Base-by-base conservation (phyloP, 2,888 invertebrate genomes). In the Acronicta aceris region DNA sequence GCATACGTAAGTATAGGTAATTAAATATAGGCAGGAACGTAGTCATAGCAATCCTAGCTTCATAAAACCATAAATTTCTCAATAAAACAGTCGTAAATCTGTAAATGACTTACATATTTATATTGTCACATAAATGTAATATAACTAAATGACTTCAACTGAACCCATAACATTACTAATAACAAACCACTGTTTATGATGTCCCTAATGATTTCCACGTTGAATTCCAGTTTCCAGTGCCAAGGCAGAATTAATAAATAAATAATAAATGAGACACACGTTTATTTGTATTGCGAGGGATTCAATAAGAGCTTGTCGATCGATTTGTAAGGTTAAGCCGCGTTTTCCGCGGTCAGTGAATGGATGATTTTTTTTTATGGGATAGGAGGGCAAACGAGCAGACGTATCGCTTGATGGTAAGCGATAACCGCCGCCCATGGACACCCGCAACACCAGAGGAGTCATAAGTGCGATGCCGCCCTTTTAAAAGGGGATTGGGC, bases 11-110 rank as follows among this genome's bases (percentile, higher is more conserved):
- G 7, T 1, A 27, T 27, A 6, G 27, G 2, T 21, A 21, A 21
- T 4, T 6, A 27, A 7, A 25, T 5, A 25, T 2, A 25, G 2
- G 27, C 7, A 1, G 33, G 33, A 33, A 33, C 33, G 10, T 4
- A 33, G 5, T 41, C 33, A 15, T 15, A 15, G 16, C 46, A 41
- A 41, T 10, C 5, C 36, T 10, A 27, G 6, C 12, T 38, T n/a
- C 5, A 17, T 21, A 45, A 45, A 62, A 7, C 48, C 48, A 17
- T 15, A 62, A 21, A 8, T 15, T 13, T 10, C 42, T 36, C 13
- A 48, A 70, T 67, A 67, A 67, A 67, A 67, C 6, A 52, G 42
- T 57, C 57, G 40, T 67, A 64, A 67, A 40, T 70, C 13, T 15
- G 9, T 51, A 40, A 69, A 69, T 51, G 62, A 5, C 16, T 6